These are phyloP conservation scores for Oncorhynchus gorbuscha DNA, from an alignment of 2,113 vertebrate species.

Conservation along the genomic window DNA sequence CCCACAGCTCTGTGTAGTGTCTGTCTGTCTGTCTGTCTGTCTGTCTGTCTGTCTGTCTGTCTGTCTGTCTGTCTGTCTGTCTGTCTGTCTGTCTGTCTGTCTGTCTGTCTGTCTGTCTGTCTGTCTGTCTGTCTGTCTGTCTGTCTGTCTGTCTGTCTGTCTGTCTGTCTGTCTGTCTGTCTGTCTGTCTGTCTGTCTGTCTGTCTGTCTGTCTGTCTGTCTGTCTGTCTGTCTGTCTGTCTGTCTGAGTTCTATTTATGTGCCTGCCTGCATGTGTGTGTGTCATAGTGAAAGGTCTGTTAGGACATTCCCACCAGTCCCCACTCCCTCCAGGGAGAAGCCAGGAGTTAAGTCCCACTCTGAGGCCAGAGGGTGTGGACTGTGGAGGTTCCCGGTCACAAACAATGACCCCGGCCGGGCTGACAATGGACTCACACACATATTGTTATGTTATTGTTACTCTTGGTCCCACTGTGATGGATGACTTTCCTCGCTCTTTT, in stretches of 20 bases:
- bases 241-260: conserved; percentile 4
- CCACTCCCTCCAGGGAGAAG: conserved; percentile 20
- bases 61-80: conserved; percentile 18
- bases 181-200: conserved; percentile 18
- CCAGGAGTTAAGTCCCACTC: conserved; percentile 46
- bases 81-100: conserved; percentile 23
- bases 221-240: not conserved
- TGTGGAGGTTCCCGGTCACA: conserved; percentile 47
- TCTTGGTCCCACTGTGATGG: conserved; percentile 50
- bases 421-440: conserved; percentile 63
- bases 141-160: conserved; percentile 23
- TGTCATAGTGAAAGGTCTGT: conserved; percentile 33
- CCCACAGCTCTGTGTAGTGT: too few relatives aligned
- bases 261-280: not conserved
- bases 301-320: conserved; percentile 47
- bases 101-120: conserved; percentile 20
- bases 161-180: conserved; percentile 20
- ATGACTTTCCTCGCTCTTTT: conserved; percentile 64
- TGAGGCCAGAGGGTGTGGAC: conserved; percentile 44
- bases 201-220: conserved; percentile 23
- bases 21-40: conserved; percentile 8
- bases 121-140: conserved; percentile 18
- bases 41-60: conserved; percentile 20
- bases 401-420: conserved; percentile 52
- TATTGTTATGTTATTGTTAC: conserved; percentile 58